Conservation (phyloP, 2,888 invertebrate species). For the Neoaliturus tenellus region DNA sequence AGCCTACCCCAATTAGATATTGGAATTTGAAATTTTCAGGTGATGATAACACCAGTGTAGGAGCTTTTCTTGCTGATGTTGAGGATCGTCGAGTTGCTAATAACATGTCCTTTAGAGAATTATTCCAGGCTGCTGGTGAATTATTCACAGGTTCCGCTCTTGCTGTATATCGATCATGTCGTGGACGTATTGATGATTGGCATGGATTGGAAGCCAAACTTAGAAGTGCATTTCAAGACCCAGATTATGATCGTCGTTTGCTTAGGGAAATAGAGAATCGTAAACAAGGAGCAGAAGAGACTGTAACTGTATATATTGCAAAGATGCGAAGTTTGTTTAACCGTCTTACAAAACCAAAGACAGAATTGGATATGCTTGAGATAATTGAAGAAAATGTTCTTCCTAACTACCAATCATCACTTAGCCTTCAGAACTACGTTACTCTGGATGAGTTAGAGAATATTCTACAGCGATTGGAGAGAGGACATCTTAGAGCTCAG, state of each 20-base stretch:
- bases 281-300: background rate
- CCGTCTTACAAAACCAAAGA: background rate
- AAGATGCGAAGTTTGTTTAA: slow-evolving; percentile 3
- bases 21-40: slow-evolving; percentile 24
- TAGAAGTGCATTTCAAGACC: background rate
- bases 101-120: slow-evolving; percentile 6
- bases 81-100: slow-evolving; percentile 6
- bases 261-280: background rate
- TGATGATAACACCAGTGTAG: slow-evolving; percentile 7
- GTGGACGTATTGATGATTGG: background rate
- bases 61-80: background rate
- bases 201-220: slow-evolving; percentile 3
- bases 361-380: background rate
- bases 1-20: background rate
- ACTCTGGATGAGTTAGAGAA: background rate
- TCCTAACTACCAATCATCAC: background rate
- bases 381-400: slow-evolving; percentile 33
- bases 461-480: background rate
- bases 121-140: background rate
- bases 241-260: background rate
- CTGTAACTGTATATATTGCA: background rate
- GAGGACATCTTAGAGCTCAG: slow-evolving; percentile 2
- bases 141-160: background rate
- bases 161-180: background rate
- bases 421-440: background rate